Evolutionary conservation across 2,113 vertebrate species (phyloP), one percentile per base, ranked within the genome.

Genomic region (Chlamydotis undulata): DNA sequence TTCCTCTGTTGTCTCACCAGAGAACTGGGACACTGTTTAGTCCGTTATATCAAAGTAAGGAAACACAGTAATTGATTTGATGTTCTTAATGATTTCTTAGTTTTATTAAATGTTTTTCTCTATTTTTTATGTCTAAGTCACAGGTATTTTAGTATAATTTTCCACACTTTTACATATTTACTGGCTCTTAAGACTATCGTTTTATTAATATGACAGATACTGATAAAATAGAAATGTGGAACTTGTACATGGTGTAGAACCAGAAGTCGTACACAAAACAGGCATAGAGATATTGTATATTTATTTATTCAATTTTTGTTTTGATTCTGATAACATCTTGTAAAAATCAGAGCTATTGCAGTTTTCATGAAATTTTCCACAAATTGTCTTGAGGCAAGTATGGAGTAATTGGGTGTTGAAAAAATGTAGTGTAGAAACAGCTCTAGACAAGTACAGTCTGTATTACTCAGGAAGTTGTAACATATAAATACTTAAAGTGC

Each of bases 381-480:
- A 71, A 90, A 75, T 90, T 95, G 93, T 95, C 76, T 91, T 67
- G 50, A 94, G 77, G 57, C 39, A 75, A 96, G 33, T 68, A 56
- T 63, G 24, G 52, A 87, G 41, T 80, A 95, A 92, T 47, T 29
- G 4, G 6, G 28, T 93, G 67, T 91, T 95, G 79, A 57, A 78
- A 79, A 96, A 88, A 77, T 23, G 18, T 85, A 22, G 68, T 67
- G 81, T 55, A 79, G 52, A 77, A 93, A 93, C 76, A 97, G 56
- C 61, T 92, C 65, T 73, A 79, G 84, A 90, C 53, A 97, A 94
- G 67, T 68, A 89, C 25, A 74, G 49, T 76, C 59, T 74, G 28
- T 79, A 81, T 95, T 92, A 23, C 47, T 89, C 68, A 93, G 89
- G 74, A 96, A 93, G 68, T 18, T 84, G 45, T 78, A 95, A 94